Evolutionary conservation across 2,797 vertebrate genomes (phyloP).

Genomic region (Dallia pectoralis): DNA sequence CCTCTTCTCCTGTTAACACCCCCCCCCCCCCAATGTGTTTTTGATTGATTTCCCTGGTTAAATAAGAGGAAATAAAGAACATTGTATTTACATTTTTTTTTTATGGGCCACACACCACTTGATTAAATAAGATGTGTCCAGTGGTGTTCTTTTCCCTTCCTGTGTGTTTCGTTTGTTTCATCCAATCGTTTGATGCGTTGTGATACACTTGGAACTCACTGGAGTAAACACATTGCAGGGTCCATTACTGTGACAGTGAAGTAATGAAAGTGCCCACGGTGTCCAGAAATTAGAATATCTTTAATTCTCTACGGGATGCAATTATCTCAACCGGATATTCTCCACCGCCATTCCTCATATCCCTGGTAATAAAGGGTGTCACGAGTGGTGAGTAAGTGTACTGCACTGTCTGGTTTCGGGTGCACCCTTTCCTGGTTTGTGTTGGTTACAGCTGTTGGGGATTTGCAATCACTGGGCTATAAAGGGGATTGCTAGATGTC

Average conservation of each 20-base stretch:
- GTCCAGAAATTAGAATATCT: slow-evolving; percentile 23
- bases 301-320: slow-evolving; percentile 13
- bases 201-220: slow-evolving; percentile 18
- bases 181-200: slow-evolving; percentile 25
- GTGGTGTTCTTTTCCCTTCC: slow-evolving; percentile 19
- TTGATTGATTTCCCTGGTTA: no score
- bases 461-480: no score
- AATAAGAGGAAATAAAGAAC: no score
- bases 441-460: no score
- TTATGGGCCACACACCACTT: slow-evolving; percentile 13
- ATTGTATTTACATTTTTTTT: not conserved
- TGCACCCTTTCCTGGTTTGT: no score
- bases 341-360: slow-evolving; percentile 25
- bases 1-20: no score
- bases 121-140: not conserved
- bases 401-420: no score
- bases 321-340: slow-evolving; percentile 32
- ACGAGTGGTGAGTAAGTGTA: no score
- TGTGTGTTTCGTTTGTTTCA: slow-evolving; percentile 23
- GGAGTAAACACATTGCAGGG: not conserved
- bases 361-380: slow-evolving; percentile 20
- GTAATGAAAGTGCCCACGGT: slow-evolving; percentile 28
- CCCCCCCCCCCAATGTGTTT: no score
- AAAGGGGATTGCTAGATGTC: no score
- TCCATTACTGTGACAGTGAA: slow-evolving; percentile 19